Conservation (phyloP, 2,888 invertebrate genomes). For the Gonocerus acuteangulatus region DNA sequence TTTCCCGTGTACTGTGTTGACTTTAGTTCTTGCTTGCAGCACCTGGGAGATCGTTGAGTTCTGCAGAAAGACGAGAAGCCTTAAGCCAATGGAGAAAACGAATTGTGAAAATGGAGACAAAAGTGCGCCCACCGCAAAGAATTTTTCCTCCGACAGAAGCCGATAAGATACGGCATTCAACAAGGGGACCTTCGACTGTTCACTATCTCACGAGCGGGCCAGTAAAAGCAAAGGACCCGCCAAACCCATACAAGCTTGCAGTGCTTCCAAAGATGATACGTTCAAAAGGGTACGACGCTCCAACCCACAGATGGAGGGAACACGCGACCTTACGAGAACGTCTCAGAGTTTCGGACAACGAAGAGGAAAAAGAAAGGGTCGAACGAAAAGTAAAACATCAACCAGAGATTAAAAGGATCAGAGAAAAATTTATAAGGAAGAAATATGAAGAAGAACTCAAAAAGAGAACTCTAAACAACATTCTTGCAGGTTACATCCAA, state of each 20-base stretch:
- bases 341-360: neutral
- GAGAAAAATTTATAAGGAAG: neutral
- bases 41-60: too few relatives aligned
- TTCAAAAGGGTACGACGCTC: neutral
- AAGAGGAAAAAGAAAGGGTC: neutral
- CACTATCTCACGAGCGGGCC: neutral
- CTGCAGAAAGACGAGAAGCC: too few relatives aligned
- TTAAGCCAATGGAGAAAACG: too few relatives aligned
- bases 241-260: neutral
- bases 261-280: neutral
- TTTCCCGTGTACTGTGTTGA: too few relatives aligned
- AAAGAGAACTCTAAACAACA: constrained; percentile 4
- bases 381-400: neutral
- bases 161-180: neutral
- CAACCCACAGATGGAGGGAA: constrained; percentile 10
- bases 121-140: neutral
- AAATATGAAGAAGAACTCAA: constrained; percentile 7
- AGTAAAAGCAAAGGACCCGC: neutral
- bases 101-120: too few relatives aligned
- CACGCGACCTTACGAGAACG: neutral
- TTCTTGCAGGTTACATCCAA: constrained; percentile 1
- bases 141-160: neutral
- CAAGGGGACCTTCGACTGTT: neutral
- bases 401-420: neutral
- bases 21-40: too few relatives aligned